A percentile compares a stretch with the other conserved stretches of the same genome.
These are phyloP conservation scores for Chaenogobius annularis DNA, from an alignment of 2,113 vertebrate species.

Conservation along the genomic window DNA sequence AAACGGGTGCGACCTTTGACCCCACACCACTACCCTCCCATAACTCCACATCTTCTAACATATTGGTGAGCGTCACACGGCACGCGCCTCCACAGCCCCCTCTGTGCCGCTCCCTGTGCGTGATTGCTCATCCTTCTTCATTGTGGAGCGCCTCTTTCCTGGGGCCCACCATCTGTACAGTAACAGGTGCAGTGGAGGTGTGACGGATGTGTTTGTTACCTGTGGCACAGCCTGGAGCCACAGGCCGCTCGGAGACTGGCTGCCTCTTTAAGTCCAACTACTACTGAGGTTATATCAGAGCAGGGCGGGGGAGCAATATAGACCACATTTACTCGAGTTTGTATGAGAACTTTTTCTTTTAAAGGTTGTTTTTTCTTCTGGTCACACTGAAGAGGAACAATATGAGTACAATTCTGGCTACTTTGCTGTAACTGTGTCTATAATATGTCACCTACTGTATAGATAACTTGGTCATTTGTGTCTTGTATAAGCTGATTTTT, in stretches of 20 bases:
- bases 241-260: slow-evolving; percentile 29
- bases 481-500: too few species aligned
- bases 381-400: not conserved
- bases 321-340: not conserved
- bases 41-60: slow-evolving; percentile 44
- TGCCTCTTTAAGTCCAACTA: slow-evolving; percentile 34
- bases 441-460: too few species aligned
- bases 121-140: slow-evolving; percentile 71
- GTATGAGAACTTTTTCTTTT: not conserved
- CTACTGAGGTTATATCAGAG: not conserved
- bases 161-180: slow-evolving; percentile 66
- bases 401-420: not conserved
- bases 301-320: not conserved
- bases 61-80: not conserved
- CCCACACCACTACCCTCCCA: not conserved
- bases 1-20: slow-evolving; percentile 41
- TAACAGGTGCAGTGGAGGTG: slow-evolving; percentile 67
- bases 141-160: slow-evolving; percentile 58
- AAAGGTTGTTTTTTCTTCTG: not conserved
- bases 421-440: too few species aligned
- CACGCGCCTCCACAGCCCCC: slow-evolving; percentile 12
- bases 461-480: too few species aligned
- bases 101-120: slow-evolving; percentile 44
- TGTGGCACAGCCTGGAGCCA: slow-evolving; percentile 65
- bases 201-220: slow-evolving; percentile 74